Conservation (phyloP, 2,888 invertebrate genomes). For the Megaustenia siamemsis region DNA sequence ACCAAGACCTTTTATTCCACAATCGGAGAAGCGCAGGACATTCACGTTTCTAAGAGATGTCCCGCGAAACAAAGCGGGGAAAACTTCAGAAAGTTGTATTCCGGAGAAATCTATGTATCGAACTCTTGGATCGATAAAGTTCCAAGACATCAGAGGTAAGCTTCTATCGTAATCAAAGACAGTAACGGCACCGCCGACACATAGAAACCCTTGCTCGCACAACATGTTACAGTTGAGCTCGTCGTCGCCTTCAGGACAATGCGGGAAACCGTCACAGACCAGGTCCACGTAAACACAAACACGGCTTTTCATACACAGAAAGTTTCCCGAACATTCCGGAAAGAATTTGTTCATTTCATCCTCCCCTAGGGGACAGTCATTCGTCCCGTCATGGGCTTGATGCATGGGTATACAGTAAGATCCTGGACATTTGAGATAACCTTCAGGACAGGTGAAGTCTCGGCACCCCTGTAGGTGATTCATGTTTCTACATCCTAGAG, state of each 20-base stretch:
- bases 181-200: neutral
- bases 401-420: slow-evolving; percentile 31
- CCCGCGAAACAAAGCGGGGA: neutral
- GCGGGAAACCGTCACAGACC: slow-evolving; percentile 4
- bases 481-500: neutral
- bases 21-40: neutral
- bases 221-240: slow-evolving; percentile 19
- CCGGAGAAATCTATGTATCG: slow-evolving; percentile 1
- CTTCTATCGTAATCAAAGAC: neutral
- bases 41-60: neutral
- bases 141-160: neutral
- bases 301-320: neutral
- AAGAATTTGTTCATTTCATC: neutral
- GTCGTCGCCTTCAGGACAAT: slow-evolving; percentile 20
- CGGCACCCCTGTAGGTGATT: neutral
- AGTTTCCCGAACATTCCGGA: neutral
- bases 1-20: neutral
- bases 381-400: neutral
- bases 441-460: neutral
- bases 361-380: slow-evolving; percentile 6
- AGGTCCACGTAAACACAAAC: neutral
- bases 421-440: slow-evolving; percentile 10
- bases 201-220: neutral
- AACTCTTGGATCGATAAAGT: slow-evolving; percentile 18
- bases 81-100: neutral